These are phyloP conservation scores for Cynopterus sphinx DNA, from an alignment of 2,797 vertebrate species.

Conservation along the genomic window DNA sequence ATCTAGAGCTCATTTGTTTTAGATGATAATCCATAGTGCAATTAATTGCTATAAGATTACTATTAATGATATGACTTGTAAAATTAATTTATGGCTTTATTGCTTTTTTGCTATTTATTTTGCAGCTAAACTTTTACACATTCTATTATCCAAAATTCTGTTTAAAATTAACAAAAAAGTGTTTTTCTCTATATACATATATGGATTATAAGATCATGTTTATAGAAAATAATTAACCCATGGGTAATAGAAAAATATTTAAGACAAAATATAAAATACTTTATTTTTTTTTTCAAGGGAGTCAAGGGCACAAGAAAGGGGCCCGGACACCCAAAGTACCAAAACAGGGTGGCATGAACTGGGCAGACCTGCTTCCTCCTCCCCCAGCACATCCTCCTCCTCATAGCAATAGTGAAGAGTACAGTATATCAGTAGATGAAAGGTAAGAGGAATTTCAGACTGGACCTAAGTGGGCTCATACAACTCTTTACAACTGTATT, in stretches of 20 bases:
- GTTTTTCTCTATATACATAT: neutral
- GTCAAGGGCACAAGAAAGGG: constrained; percentile 98
- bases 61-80: constrained; percentile 82
- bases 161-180: constrained; percentile 63
- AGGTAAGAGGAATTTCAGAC: constrained; percentile 85
- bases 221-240: constrained; percentile 31
- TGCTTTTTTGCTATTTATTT: constrained; percentile 86
- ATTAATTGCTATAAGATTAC: constrained; percentile 91
- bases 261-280: constrained; percentile 21
- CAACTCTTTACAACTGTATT: neutral
- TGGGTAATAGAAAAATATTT: neutral
- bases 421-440: constrained; percentile 92
- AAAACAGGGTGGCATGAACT: constrained; percentile 97
- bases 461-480: fast-evolving
- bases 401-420: constrained; percentile 92
- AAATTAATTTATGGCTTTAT: constrained; percentile 83
- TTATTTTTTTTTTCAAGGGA: constrained; percentile 88
- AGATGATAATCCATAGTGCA: constrained; percentile 90
- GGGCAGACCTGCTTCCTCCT: constrained; percentile 97
- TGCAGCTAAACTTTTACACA: constrained; percentile 77
- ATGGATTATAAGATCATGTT: neutral
- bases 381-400: constrained; percentile 96
- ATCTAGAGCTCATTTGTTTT: constrained; percentile 95
- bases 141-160: constrained; percentile 45
- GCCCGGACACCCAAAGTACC: constrained; percentile 93